These are phyloP conservation scores for Cercocebus atys DNA, from an alignment of 2,113 vertebrate genomes.

Conservation along the genomic window DNA sequence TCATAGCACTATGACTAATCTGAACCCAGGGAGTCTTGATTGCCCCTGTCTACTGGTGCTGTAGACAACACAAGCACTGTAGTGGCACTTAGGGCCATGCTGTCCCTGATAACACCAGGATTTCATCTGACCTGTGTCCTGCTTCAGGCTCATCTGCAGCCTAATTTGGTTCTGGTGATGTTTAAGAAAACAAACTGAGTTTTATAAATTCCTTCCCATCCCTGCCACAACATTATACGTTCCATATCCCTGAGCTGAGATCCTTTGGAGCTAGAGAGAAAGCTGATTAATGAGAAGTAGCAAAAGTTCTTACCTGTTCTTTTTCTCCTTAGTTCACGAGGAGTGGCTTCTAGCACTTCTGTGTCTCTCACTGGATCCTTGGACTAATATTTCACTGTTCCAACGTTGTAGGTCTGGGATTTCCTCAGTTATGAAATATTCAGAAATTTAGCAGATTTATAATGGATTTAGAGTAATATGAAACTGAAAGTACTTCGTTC, in stretches of 20 bases:
- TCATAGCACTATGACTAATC: too few relatives aligned
- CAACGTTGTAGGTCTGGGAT: not conserved
- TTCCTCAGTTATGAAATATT: not conserved
- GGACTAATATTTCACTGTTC: not conserved
- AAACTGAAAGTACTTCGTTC: constrained; percentile 36
- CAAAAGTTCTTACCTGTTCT: not conserved
- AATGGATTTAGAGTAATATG: not conserved
- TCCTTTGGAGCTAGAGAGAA: not conserved
- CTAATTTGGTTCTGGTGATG: not conserved
- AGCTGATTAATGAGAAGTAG: not conserved
- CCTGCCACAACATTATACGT: not conserved
- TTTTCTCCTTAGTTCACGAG: not conserved
- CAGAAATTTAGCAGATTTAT: not conserved
- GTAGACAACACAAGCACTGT: not conserved
- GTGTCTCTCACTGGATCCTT: not conserved
- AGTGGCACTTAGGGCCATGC: not conserved
- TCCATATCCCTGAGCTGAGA: not conserved
- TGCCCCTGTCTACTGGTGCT: not conserved
- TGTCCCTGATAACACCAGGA: not conserved
- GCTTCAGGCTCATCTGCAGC: not conserved
- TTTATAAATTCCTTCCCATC: not conserved
- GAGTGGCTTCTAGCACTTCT: not conserved
- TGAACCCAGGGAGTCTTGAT: too few relatives aligned
- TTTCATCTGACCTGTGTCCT: not conserved
- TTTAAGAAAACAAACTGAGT: not conserved